Evolutionary conservation across 2,888 invertebrate genomes (phyloP).

Genomic region (Melanchra persicariae): DNA sequence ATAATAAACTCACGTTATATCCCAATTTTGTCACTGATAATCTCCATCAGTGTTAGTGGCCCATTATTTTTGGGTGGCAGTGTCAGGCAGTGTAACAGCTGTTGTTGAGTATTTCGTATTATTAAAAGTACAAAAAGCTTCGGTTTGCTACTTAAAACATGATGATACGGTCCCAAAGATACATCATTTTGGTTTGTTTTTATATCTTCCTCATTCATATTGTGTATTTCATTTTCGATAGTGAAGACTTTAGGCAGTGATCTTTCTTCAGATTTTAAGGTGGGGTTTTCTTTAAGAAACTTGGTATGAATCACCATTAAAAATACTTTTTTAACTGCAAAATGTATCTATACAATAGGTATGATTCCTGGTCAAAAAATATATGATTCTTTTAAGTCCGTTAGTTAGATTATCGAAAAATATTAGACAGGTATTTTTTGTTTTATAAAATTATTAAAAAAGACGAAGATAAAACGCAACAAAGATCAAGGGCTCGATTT

Average conservation of each 20-base stretch:
- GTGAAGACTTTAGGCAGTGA: constrained; percentile 22
- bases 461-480: too few species aligned
- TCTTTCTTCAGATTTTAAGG: constrained; percentile 40
- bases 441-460: too few species aligned
- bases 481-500: too few species aligned
- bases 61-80: constrained; percentile 67
- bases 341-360: too few species aligned
- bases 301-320: neutral
- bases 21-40: constrained; percentile 56
- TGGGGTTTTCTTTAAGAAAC: constrained; percentile 27
- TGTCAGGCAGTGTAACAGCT: constrained; percentile 74
- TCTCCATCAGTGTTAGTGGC: constrained; percentile 60
- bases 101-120: constrained; percentile 67
- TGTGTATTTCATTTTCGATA: neutral
- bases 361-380: too few species aligned
- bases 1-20: constrained; percentile 78
- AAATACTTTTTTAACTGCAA: constrained; percentile 9
- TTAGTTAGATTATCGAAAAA: too few species aligned
- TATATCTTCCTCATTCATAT: neutral
- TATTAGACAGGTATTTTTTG: too few species aligned
- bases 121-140: constrained; percentile 65
- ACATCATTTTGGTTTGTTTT: constrained; percentile 71
- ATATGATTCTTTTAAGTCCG: too few species aligned
- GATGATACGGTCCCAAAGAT: constrained; percentile 81
- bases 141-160: constrained; percentile 68